phyloP scores from a whole-genome alignment of 2,113 vertebrate species.

The Halichoerus grypus region DNA sequence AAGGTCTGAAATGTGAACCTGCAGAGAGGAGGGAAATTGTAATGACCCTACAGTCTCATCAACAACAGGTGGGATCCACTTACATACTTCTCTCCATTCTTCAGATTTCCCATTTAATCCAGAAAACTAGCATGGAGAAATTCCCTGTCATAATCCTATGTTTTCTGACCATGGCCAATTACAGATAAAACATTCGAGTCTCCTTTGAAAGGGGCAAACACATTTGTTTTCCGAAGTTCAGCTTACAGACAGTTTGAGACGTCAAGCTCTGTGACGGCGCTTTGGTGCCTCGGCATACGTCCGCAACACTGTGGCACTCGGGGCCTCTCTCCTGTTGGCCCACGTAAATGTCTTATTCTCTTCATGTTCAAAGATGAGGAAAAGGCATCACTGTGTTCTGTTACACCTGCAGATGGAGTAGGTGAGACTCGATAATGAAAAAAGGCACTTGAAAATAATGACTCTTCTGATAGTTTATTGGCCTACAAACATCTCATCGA shows the following conservation, averaged over 20 bases:
- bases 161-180: slow-evolving; percentile 24
- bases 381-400: background rate
- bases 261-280: background rate
- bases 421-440: slow-evolving; percentile 38
- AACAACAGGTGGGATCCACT: background rate
- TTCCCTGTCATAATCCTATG: background rate
- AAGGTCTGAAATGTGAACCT: background rate
- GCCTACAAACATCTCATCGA: slow-evolving; percentile 44
- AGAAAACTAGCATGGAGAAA: slow-evolving; percentile 12
- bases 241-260: slow-evolving; percentile 14
- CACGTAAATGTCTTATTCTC: background rate
- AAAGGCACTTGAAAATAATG: slow-evolving; percentile 56
- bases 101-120: slow-evolving; percentile 3
- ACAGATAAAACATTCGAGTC: background rate
- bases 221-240: slow-evolving; percentile 54
- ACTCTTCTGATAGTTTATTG: slow-evolving; percentile 55
- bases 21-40: background rate
- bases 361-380: background rate
- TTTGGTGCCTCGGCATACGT: background rate
- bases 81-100: background rate
- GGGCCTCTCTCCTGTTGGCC: background rate
- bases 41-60: background rate
- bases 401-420: slow-evolving; percentile 26
- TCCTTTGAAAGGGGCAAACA: slow-evolving; percentile 53
- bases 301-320: slow-evolving; percentile 20